Evolutionary conservation across 2,888 invertebrate species (phyloP), one percentile per base, ranked within the genome.

Genomic region (Leptopilina syphax): DNA sequence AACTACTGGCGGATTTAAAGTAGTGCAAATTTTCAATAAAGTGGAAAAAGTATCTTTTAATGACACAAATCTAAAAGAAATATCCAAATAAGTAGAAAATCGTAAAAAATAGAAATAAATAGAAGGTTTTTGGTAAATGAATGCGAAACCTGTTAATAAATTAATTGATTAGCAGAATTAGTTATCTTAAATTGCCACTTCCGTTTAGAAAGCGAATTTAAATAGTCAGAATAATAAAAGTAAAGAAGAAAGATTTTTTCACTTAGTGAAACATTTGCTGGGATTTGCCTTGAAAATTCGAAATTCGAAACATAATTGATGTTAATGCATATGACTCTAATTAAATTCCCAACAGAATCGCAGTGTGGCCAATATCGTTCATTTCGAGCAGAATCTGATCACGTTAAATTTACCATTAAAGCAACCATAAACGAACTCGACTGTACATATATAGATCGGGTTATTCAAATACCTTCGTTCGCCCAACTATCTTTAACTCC

Each of bases 261-360:
- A 65, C 12, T 67, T 44, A 44, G 18, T 9, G 44, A 67, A n/a
- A 18, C 18, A 67, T 44, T 67, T 44, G n/a, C n/a, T 18, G 44
- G n/a, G 67, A 67, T 10, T 44, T 66, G 13, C n/a, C 44, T 47
- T 44, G 7, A 34, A 3, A 67, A 67, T 7, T 67, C n/a, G 7
- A 66, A 41, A 8, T 44, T 67, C n/a, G 27, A 27, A 79, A 73
- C 34, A 79, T 81, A 80, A 83, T 83, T 83, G 82, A 79, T 82
- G 83, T 83, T 81, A 84, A 83, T 82, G 83, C 79, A 65, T 80
- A 65, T 78, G 63, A 81, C 80, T 80, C 80, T 81, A 82, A 83
- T 84, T 84, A 83, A 84, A 80, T 79, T 78, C 65, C 60, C 78
- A 63, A 67, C n/a, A 44, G 67, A 67, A 67, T 67, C 18, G 67